phyloP scores from a whole-genome alignment of 2,888 invertebrate genomes.

The Campoplex capitator region DNA sequence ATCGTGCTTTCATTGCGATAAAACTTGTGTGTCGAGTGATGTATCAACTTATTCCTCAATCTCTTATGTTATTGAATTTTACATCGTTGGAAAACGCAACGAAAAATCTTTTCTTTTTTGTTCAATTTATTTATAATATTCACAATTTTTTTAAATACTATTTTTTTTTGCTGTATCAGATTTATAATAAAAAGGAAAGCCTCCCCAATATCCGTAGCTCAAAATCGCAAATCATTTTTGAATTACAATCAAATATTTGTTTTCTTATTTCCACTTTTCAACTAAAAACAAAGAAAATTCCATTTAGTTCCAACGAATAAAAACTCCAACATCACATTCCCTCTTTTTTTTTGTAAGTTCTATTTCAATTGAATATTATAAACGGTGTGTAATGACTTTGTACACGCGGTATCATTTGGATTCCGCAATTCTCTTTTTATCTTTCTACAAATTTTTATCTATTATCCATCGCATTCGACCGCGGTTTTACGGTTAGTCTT shows the following conservation, averaged over 20 bases:
- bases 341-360: constrained; percentile 15
- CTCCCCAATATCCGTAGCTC: neutral
- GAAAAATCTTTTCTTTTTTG: neutral
- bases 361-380: constrained; percentile 56
- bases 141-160: neutral
- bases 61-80: neutral
- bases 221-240: neutral
- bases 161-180: neutral
- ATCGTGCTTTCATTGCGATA: constrained; percentile 46
- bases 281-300: neutral
- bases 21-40: constrained; percentile 55
- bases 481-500: constrained; percentile 16
- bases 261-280: neutral
- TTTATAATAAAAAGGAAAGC: neutral
- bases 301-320: neutral
- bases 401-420: constrained; percentile 60
- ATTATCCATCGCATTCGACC: neutral
- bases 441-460: constrained; percentile 63
- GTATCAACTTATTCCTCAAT: constrained; percentile 22
- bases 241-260: neutral
- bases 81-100: neutral
- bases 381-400: constrained; percentile 64
- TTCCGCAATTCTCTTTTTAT: constrained; percentile 25
- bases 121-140: neutral
- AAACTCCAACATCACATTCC: neutral